Evolutionary conservation across 1,140 invertebrate genomes (phyloP), one percentile per base, ranked within the genome.

Genomic region (Ganaspis sp.): DNA sequence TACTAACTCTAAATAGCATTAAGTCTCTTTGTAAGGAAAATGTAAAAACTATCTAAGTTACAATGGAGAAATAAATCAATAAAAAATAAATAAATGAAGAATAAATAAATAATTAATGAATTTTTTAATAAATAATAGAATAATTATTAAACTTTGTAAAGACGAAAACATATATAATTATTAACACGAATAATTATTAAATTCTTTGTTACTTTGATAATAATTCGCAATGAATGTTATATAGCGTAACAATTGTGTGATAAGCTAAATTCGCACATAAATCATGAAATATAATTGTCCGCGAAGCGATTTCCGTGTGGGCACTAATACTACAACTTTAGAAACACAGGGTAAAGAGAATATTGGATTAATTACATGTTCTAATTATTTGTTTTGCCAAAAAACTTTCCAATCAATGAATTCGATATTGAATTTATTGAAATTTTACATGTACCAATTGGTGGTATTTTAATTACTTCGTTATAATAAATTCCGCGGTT

Each of bases 241-340:
- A n/a, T n/a, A 34, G 2, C 29, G 45, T 49, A 49, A 49, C 45
- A 49, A 49, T 49, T 17, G 45, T 49, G n/a, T 49, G 45, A 49
- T 49, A 49, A 49, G 45, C 45, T 49, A 49, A 49, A 49, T 49
- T 49, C 45, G 45, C 45, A 17, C 45, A 49, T 49, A 49, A 49
- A 49, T 49, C 45, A 49, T 17, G 45, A 49, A 49, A 49, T 49
- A 49, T 49, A 49, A 49, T 49, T 49, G 45, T 49, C 17, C 45
- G 17, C n/a, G n/a, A 49, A 49, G 45, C 45, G 17, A 49, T 49
- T 49, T 49, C 45, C 17, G 45, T 49, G 45, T 15, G 45, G n/a
- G 45, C 8, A 49, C 45, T 17, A 49, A 49, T 49, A 17, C 45
- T 49, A 49, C 45, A 17, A 49, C 45, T 49, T 49, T 49, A 49